A percentile compares a stretch with the other conserved stretches of the same genome.
Conservation (phyloP, 1,140 invertebrate genomes). For the Ostrea edulis region DNA sequence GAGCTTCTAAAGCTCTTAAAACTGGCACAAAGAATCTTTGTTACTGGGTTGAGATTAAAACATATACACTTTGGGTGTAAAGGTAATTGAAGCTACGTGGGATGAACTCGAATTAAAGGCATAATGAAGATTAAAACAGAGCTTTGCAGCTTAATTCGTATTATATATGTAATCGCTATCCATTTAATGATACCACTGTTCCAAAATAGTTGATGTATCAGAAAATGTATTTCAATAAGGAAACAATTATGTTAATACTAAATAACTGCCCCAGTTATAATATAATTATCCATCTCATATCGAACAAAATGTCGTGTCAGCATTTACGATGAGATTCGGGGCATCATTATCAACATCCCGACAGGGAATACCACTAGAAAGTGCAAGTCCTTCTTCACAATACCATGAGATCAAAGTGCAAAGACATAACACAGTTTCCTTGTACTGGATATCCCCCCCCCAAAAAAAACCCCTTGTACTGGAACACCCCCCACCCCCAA, state of each 20-base stretch:
- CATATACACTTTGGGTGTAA: background rate
- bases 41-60: background rate
- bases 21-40: background rate
- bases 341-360: too few relatives aligned
- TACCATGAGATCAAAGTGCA: too few relatives aligned
- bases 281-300: too few relatives aligned
- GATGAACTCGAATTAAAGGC: background rate
- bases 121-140: background rate
- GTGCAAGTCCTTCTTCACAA: too few relatives aligned
- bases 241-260: background rate
- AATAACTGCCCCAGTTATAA: too few relatives aligned
- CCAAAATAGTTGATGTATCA: constrained; percentile 11
- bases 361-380: too few relatives aligned
- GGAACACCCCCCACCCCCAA: too few relatives aligned
- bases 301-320: too few relatives aligned
- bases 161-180: background rate
- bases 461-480: too few relatives aligned
- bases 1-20: background rate
- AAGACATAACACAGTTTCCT: too few relatives aligned
- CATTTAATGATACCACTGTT: background rate
- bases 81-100: background rate
- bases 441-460: too few relatives aligned
- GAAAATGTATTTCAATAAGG: constrained; percentile 9
- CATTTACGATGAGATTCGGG: too few relatives aligned
- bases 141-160: background rate